phyloP scores from a whole-genome alignment of 2,113 vertebrate genomes.

The Thunnus maccoyii region DNA sequence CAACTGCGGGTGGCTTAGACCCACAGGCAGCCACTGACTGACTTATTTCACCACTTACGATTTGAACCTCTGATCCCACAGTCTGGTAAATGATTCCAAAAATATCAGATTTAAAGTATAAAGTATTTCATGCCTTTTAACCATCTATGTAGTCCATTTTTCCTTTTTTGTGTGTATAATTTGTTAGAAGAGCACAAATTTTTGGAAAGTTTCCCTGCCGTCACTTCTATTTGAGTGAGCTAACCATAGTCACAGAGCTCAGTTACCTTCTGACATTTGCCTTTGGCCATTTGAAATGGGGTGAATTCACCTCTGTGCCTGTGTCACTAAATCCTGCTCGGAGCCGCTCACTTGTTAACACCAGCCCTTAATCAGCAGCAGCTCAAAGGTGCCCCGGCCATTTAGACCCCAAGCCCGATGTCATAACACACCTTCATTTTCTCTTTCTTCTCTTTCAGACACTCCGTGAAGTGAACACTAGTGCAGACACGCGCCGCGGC shows the following conservation, averaged over 20 bases:
- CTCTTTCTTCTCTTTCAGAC: constrained; percentile 64
- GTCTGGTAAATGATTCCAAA: not conserved
- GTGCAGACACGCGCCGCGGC: constrained; percentile 79
- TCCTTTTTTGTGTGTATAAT: not conserved
- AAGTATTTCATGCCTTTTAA: not conserved
- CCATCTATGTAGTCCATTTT: not conserved
- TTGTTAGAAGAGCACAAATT: not conserved
- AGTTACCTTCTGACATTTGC: constrained; percentile 63
- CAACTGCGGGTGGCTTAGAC: constrained; percentile 68
- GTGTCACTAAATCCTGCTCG: constrained; percentile 76
- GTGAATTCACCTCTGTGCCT: constrained; percentile 58
- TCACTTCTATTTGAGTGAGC: constrained; percentile 36
- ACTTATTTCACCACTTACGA: constrained; percentile 40
- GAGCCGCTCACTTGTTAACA: constrained; percentile 80
- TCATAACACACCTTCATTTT: constrained; percentile 77
- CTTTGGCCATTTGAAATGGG: constrained; percentile 57
- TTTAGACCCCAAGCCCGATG: constrained; percentile 67
- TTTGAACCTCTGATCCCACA: constrained; percentile 24
- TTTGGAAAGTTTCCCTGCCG: constrained; percentile 23
- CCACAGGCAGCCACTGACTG: constrained; percentile 58
- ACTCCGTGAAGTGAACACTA: constrained; percentile 62
- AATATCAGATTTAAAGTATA: not conserved
- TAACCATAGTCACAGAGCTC: constrained; percentile 32
- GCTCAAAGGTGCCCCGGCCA: constrained; percentile 73
- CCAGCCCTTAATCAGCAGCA: constrained; percentile 70